Conservation (phyloP, 2,888 invertebrate genomes). For the Microdon myrmicae region DNA sequence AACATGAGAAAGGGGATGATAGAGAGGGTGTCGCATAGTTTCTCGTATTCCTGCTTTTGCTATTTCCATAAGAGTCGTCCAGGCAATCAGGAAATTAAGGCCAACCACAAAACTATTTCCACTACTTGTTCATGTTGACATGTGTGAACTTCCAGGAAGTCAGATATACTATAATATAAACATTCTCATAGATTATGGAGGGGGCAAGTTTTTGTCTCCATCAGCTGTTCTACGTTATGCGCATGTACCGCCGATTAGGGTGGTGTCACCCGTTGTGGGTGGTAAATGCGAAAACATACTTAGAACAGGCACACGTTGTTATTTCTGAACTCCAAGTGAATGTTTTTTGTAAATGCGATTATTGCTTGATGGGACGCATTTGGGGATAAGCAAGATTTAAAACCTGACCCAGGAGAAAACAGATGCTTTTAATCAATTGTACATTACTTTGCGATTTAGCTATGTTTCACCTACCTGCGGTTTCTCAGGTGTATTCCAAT, state of each 20-base stretch:
- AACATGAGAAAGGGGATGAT: too few relatives aligned
- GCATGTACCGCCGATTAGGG: conserved; percentile 19
- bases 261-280: too few relatives aligned
- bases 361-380: conserved; percentile 20
- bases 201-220: not conserved
- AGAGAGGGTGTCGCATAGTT: too few relatives aligned
- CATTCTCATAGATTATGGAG: not conserved
- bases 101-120: conserved; percentile 29
- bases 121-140: not conserved
- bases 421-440: too few relatives aligned
- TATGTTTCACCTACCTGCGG: conserved; percentile 2
- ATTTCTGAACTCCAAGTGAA: conserved; percentile 30
- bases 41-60: conserved; percentile 48
- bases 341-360: conserved; percentile 35
- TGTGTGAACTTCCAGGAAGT: too few relatives aligned
- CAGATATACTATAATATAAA: conserved; percentile 17
- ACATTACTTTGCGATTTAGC: too few relatives aligned
- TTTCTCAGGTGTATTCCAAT: conserved; percentile 13
- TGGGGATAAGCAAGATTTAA: too few relatives aligned
- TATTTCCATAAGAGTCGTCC: conserved; percentile 44
- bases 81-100: conserved; percentile 32
- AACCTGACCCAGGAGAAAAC: too few relatives aligned
- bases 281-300: not conserved
- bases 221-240: conserved; percentile 13
- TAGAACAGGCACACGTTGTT: conserved; percentile 1